phyloP scores from a whole-genome alignment of 2,888 invertebrate species.

The Sminthurinus aureus region DNA sequence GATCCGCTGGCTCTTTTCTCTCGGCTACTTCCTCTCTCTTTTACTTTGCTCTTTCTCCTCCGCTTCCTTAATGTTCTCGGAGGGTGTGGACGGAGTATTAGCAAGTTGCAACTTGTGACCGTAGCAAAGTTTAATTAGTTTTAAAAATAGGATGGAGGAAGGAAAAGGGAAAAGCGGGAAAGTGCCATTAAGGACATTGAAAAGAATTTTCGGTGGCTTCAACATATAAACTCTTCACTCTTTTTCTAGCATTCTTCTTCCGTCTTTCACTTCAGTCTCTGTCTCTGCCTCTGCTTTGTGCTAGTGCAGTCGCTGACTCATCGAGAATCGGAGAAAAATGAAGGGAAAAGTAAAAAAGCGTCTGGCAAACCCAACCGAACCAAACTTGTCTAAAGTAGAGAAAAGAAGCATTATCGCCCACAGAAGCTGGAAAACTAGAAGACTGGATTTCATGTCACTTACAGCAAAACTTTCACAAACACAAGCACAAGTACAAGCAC shows the following conservation, averaged over 20 bases:
- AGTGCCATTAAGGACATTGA: slow-evolving; percentile 30
- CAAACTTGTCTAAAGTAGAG: neutral
- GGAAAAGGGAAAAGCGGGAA: neutral
- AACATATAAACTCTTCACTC: slow-evolving; percentile 1
- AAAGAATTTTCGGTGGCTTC: slow-evolving; percentile 19
- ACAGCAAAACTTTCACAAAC: slow-evolving; percentile 16
- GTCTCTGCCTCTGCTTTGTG: too few relatives aligned
- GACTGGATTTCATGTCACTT: slow-evolving; percentile 19
- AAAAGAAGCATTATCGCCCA: slow-evolving; percentile 19
- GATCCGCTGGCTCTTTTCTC: neutral
- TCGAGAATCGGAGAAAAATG: neutral
- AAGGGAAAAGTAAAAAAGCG: neutral
- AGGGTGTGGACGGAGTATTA: slow-evolving; percentile 15
- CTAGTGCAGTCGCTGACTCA: neutral
- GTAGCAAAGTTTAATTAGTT: slow-evolving; percentile 37
- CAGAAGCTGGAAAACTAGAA: slow-evolving; percentile 20
- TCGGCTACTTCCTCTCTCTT: neutral
- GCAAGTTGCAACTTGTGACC: slow-evolving; percentile 22
- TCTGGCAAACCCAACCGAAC: too few relatives aligned
- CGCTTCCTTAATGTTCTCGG: neutral
- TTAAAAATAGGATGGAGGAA: slow-evolving; percentile 37
- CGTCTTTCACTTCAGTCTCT: too few relatives aligned
- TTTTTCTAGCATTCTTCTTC: neutral
- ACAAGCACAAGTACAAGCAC: neutral
- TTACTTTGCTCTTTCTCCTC: neutral